phyloP scores from a whole-genome alignment of 2,888 invertebrate species.

The Agrenia bidenticulata region DNA sequence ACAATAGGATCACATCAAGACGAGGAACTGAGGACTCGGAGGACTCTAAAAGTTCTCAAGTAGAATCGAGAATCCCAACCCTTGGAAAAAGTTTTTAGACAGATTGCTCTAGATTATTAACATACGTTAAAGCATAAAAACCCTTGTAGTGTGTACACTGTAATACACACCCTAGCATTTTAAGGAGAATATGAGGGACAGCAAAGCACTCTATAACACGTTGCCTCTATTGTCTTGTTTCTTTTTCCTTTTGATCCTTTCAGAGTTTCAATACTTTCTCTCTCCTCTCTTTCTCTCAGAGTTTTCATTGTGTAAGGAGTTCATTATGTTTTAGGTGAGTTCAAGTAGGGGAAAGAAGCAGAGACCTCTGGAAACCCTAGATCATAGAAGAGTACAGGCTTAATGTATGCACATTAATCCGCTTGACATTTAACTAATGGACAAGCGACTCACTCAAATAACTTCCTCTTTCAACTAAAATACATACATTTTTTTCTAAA shows the following conservation, averaged over 20 bases:
- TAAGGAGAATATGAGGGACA: no score
- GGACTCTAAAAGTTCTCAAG: no score
- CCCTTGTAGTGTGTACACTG: not conserved
- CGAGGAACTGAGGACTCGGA: no score
- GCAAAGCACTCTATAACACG: not conserved
- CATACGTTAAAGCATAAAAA: conserved; percentile 10
- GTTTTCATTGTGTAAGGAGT: no score
- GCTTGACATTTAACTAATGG: conserved; percentile 24
- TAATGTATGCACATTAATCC: conserved; percentile 26
- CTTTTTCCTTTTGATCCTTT: no score
- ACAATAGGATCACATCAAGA: conserved; percentile 3
- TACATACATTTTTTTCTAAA: conserved; percentile 3
- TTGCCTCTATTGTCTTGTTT: no score
- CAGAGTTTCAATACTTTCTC: no score
- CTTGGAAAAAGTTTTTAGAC: conserved; percentile 10
- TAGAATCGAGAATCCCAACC: no score
- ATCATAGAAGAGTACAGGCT: not conserved
- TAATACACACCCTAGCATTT: not conserved
- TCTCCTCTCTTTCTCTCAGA: no score
- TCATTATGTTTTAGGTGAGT: no score
- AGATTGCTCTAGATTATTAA: conserved; percentile 20
- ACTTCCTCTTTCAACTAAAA: conserved; percentile 9
- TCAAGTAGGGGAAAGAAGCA: no score
- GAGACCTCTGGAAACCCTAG: no score
- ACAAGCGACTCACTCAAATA: conserved; percentile 15